Evolutionary conservation across 37 sponge, comb jelly and placozoan species (phyloP), one percentile per base, ranked within the genome.

Genomic region (Haliclona indistincta): DNA sequence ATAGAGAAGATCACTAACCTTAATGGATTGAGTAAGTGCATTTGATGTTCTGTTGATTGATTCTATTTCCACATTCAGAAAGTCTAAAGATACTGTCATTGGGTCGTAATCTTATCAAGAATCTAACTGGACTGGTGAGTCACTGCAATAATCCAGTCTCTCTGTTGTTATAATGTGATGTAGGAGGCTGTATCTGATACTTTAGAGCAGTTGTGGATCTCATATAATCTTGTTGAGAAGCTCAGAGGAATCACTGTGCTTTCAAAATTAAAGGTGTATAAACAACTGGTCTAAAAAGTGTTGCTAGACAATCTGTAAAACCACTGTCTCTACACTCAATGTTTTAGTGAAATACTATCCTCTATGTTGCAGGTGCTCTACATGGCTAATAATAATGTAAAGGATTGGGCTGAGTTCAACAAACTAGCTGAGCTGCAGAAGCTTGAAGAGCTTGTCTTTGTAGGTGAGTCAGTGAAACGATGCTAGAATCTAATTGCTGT

Each of bases 321-420:
- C n/a, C n/a, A n/a, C n/a, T n/a, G n/a, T n/a, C n/a, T n/a, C n/a
- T n/a, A n/a, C n/a, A n/a, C n/a, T n/a, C n/a, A n/a, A n/a, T n/a
- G n/a, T n/a, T n/a, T n/a, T n/a, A n/a, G n/a, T n/a, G n/a, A n/a
- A n/a, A n/a, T n/a, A n/a, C n/a, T n/a, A n/a, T n/a, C 15, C 36
- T 13, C 13, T 32, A 39, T 37, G 39, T 65, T 70, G 19, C 53
- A 93, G 93, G 91, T 98, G 22, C 80, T 98, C 33, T 95, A 92
- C 74, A 98, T 98, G 96, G 89, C 93, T 38, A 98, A 98, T 72
- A 98, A 98, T 60, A 81, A 69, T 53, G 96, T 98, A 6, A 98
- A 98, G 81, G 99, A 98, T 38, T 98, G 99, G 99, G 84, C 77
- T 33, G 99, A 98, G 64, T 93, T 98, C 42, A 79, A 81, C 75